Evolutionary conservation across 2,797 vertebrate species (phyloP), one percentile per base, ranked within the genome.

Genomic region (Notoglanidium macrostoma): DNA sequence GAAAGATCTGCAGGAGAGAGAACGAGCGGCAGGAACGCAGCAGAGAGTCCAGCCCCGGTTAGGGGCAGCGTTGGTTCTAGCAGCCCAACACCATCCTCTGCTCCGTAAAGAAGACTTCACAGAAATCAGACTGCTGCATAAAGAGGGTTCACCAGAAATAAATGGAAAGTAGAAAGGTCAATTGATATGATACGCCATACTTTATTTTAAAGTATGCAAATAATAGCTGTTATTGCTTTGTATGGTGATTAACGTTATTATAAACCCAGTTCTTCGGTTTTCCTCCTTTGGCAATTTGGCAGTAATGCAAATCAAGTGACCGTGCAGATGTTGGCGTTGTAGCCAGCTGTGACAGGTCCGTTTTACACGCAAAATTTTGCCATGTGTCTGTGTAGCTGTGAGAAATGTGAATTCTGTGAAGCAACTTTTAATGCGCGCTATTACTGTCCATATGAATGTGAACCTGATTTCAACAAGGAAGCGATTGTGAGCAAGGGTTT

Each of bases 1-100:
- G 0, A 81, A 63, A 54, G 88, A 78, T 8, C 59, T 55, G 21
- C 65, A 65, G 32, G 88, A 76, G 17, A 57, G 44, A 35, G 10
- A 68, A 0, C 9, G n/a, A 89, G 57, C 87, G 49, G n/a, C 49
- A 26, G 21, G 72, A 84, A 0, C 73, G 29, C 32, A 70, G 82
- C 70, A 12, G 23, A 5, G 85, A 55, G 17, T 81, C 63, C 79
- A 35, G 35, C 77, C 85, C 49, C 86, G 44, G 32, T 57, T 88
- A 21, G 88, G 88, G 10, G 80, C 57, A 23, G 49, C 79, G 26
- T 85, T 89, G 61, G 84, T 89, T 51, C 82, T 91, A 26, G 88
- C 91, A 55, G 84, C 91, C 54, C 35, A 91, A 1, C 67, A 89
- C 73, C 91, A 92, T n/a, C 87, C 81, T 61, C 59, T 55, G 57